Evolutionary conservation across 2,113 vertebrate species (phyloP), one percentile per base, ranked within the genome.

Genomic region (Phasianus colchicus): DNA sequence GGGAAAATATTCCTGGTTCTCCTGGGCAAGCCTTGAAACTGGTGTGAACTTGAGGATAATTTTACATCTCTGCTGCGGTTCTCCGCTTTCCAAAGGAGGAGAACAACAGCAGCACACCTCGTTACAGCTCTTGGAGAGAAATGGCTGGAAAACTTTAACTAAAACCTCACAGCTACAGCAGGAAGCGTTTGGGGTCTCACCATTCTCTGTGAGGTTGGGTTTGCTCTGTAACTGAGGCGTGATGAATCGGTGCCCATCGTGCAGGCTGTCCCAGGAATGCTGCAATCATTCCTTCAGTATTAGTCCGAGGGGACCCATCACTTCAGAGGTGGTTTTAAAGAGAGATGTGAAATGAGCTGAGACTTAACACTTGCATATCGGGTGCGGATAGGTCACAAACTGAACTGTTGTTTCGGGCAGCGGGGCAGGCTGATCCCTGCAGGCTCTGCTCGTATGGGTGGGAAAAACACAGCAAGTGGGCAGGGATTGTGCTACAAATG

Each of bases 121-220:
- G 58, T 95, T 91, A 91, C 75, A 86, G 57, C 52, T 75, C 82
- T 81, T 18, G 36, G 73, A 92, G 79, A 48, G 17, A 55, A 69
- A 67, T 29, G 80, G 72, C 32, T 65, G 91, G 76, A 96, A 74
- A 90, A n/a, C 76, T 75, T 86, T 67, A 90, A 95, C 86, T 81
- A 83, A 91, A 74, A 78, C 24, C 80, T 92, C 57, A n/a, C 30
- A 42, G 66, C n/a, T 65, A 58, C 18, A 79, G 3, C 5, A 52
- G 61, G 57, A 70, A 40, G 54, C 13, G 21, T 66, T 52, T 4
- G 16, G 77, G 88, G 83, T 91, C 76, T 36, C 74, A 50, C 60
- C 27, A 3, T 50, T 83, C 87, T 76, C 34, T 67, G 47, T 0
- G 7, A 80, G 82, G 85, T 5, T 88, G 88, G 75, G 86, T 93